These are phyloP conservation scores for Andricus quercusramuli DNA, from an alignment of 2,888 invertebrate genomes.

Conservation along the genomic window DNA sequence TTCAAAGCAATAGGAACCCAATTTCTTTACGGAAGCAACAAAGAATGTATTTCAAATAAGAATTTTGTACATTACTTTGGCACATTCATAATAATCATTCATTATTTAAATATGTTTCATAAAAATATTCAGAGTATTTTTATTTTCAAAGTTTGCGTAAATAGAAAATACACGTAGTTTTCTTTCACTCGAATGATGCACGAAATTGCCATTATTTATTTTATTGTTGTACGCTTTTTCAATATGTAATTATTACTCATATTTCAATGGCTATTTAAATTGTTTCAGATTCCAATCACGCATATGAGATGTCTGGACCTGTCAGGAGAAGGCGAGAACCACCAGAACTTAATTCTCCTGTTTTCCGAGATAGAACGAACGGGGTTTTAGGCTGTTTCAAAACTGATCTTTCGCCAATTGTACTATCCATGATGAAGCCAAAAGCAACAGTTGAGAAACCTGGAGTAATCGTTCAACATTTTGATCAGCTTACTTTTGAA, in stretches of 20 bases:
- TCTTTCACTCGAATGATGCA: too few species aligned
- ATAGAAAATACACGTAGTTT: too few species aligned
- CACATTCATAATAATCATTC: too few species aligned
- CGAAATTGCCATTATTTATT: neutral
- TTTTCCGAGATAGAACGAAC: constrained; percentile 28
- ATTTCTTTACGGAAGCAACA: too few species aligned
- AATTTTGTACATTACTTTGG: too few species aligned
- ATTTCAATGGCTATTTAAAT: neutral
- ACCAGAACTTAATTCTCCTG: neutral
- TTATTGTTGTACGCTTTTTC: neutral
- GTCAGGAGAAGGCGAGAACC: neutral
- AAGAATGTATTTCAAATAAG: too few species aligned
- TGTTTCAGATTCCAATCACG: neutral
- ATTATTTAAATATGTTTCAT: too few species aligned
- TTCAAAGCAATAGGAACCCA: too few species aligned
- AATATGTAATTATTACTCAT: neutral
- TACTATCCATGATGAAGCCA: neutral
- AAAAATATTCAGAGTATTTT: too few species aligned
- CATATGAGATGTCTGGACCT: neutral
- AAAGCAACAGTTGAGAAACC: neutral
- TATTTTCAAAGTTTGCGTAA: too few species aligned
- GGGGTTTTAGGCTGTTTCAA: neutral
- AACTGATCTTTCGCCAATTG: neutral
- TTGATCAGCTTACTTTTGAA: neutral
- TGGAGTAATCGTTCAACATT: neutral